Base-by-base conservation (phyloP, 2,113 vertebrate genomes). In the Oncorhynchus tshawytscha region DNA sequence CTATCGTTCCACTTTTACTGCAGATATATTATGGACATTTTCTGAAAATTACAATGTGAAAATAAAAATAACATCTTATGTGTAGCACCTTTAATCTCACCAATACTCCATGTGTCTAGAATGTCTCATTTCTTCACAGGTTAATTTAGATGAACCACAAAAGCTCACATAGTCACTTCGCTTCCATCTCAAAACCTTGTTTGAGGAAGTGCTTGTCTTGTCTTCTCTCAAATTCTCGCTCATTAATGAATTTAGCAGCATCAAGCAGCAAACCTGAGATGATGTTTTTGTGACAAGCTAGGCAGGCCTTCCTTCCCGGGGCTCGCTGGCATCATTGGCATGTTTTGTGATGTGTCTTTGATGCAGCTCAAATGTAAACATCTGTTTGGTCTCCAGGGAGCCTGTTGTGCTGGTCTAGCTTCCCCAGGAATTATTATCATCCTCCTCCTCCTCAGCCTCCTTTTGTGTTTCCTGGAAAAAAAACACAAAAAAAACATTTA, bases 341-440 rank as follows among this genome's bases (percentile, higher is more conserved):
- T 78, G 77, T 66, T 13, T 48, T 51, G 51, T 59, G 70, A 80
- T 29, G 73, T 62, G 60, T 79, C 79, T 82, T 84, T 86, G 85
- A 84, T 82, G 77, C 31, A 67, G 51, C 75, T 73, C 51, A 74
- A 80, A 82, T 84, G 80, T 82, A 84, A 84, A 86, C 84, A 84
- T 86, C 85, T 86, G 85, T 83, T 86, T 82, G 72, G 75, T 84
- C 79, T 80, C 84, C 66, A n/a, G 79, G 80, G 84, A 84, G 25
- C 45, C 69, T 70, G 51, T 75, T 73, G 69, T 77, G 64, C 70
- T 71, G 74, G 57, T 29, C 48, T 69, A 20, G 25, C 74, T 73
- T 82, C 80, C 68, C 49, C 73, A 76, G 77, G 74, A 84, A 81
- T 81, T 79, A 81, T 81, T 79, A 34, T 73, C 74, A 29, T 3